Conservation (phyloP, 2,113 vertebrate species). For the Heterotilapia buettikoferi region DNA sequence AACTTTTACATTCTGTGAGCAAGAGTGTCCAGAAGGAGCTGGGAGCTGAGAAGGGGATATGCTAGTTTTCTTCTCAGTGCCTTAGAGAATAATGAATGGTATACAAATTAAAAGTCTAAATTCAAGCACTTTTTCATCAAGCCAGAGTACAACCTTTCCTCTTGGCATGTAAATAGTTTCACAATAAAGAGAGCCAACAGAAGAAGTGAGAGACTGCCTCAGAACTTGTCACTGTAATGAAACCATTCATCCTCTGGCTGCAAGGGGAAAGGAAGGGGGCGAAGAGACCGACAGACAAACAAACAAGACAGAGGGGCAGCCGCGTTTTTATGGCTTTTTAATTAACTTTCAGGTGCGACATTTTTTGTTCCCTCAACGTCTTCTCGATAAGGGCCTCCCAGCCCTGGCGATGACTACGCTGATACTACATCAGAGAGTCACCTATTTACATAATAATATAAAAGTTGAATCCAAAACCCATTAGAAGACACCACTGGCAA, state of each 20-base stretch:
- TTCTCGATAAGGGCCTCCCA: slow-evolving; percentile 42
- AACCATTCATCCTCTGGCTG: slow-evolving; percentile 61
- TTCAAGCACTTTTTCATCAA: slow-evolving; percentile 55
- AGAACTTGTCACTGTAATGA: slow-evolving; percentile 66
- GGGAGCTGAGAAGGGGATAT: not conserved
- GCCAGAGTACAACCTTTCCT: slow-evolving; percentile 32
- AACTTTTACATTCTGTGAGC: not conserved
- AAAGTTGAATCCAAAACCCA: slow-evolving; percentile 56
- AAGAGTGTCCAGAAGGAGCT: not conserved
- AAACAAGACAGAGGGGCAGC: slow-evolving; percentile 37
- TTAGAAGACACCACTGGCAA: slow-evolving; percentile 51
- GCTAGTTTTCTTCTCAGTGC: slow-evolving; percentile 15
- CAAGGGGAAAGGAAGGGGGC: not conserved
- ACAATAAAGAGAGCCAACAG: slow-evolving; percentile 49
- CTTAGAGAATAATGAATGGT: slow-evolving; percentile 46
- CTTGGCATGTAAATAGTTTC: slow-evolving; percentile 58
- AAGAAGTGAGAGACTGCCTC: slow-evolving; percentile 43
- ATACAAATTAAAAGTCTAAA: slow-evolving; percentile 63
- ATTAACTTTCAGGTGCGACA: slow-evolving; percentile 59
- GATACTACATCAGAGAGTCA: slow-evolving; percentile 49
- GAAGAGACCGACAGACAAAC: slow-evolving; percentile 25
- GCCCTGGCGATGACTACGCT: slow-evolving; percentile 15
- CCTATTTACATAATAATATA: slow-evolving; percentile 64
- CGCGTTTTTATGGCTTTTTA: slow-evolving; percentile 53
- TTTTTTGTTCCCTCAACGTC: slow-evolving; percentile 12